Conservation (phyloP, 2,113 vertebrate genomes). For the Erythrolamprus reginae region DNA sequence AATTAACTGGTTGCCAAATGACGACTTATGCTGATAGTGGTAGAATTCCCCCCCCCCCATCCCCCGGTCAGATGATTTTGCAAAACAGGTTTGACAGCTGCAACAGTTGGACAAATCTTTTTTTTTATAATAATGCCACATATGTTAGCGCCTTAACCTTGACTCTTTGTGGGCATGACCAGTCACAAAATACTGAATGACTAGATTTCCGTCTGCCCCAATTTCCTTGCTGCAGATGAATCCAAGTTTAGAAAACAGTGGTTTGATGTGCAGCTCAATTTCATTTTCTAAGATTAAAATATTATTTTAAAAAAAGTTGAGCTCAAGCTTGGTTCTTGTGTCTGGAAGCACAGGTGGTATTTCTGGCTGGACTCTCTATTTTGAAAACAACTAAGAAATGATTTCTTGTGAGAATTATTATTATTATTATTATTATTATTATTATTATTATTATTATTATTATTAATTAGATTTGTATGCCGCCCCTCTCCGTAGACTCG, state of each 20-base stretch:
- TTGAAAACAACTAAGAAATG: neutral
- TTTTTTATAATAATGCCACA: neutral
- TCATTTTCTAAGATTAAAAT: neutral
- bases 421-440: too few species aligned
- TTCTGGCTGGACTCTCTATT: neutral
- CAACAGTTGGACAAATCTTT: constrained; percentile 39
- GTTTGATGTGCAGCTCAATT: neutral
- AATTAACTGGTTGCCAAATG: constrained; percentile 30
- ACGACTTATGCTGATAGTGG: constrained; percentile 31
- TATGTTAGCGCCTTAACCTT: neutral
- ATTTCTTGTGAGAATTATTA: neutral
- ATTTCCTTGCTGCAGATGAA: neutral
- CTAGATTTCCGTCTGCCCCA: neutral
- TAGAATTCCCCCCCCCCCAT: neutral
- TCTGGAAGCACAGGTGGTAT: neutral
- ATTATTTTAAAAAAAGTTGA: neutral
- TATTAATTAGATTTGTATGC: too few species aligned
- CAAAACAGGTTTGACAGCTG: constrained; percentile 43
- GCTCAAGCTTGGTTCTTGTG: neutral
- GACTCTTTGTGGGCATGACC: neutral
- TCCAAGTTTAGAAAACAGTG: neutral
- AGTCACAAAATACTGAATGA: neutral
- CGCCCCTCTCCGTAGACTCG: too few species aligned
- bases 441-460: too few species aligned
- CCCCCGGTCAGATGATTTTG: constrained; percentile 39